Percentiles rank a stretch among this genome's conserved stretches.
Conservation (phyloP, 2,888 invertebrate genomes). For the Brachylomia viminalis region DNA sequence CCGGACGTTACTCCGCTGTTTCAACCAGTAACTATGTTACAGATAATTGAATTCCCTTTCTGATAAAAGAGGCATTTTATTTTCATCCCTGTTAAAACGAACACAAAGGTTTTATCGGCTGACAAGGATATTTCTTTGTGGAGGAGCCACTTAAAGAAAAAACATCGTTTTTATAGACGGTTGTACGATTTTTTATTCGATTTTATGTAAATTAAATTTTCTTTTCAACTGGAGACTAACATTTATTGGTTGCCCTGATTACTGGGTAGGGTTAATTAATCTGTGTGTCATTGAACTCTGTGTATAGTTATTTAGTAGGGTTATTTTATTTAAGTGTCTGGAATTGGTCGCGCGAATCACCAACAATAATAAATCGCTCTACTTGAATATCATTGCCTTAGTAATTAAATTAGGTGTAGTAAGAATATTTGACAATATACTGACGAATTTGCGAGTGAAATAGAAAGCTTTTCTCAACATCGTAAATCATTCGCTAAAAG, state of each 20-base stretch:
- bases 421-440: slow-evolving; percentile 2
- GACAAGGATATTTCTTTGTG: slow-evolving; percentile 48
- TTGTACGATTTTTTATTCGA: slow-evolving; percentile 11
- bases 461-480: slow-evolving; percentile 14
- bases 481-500: slow-evolving; percentile 23
- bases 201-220: slow-evolving; percentile 7
- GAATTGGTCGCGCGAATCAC: not conserved
- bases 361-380: not conserved
- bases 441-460: slow-evolving; percentile 10
- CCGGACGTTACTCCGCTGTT: slow-evolving; percentile 69
- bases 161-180: slow-evolving; percentile 10
- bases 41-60: slow-evolving; percentile 74
- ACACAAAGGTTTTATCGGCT: slow-evolving; percentile 46
- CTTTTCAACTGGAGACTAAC: slow-evolving; percentile 3
- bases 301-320: not conserved
- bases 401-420: too few relatives aligned
- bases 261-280: slow-evolving; percentile 1
- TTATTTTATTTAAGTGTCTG: not conserved
- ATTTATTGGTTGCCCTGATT: slow-evolving; percentile 22
- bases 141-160: too few relatives aligned
- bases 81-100: slow-evolving; percentile 45
- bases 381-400: not conserved
- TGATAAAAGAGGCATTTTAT: slow-evolving; percentile 56
- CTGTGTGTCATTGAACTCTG: not conserved
- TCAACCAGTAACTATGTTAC: slow-evolving; percentile 74